Evolutionary conservation across 2,888 invertebrate species (phyloP).

Genomic region (Meandrusa payeni): DNA sequence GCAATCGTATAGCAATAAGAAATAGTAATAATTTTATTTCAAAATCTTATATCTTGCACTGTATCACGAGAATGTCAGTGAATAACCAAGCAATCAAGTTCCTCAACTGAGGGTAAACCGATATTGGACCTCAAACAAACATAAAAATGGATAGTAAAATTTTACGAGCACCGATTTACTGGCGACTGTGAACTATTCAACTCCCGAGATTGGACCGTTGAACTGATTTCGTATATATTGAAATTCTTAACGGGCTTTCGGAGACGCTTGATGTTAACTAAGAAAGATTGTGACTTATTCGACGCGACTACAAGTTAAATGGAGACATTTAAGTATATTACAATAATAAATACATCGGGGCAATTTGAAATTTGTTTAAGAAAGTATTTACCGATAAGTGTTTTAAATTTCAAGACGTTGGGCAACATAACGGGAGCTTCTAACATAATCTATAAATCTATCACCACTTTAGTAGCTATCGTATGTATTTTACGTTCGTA

Average conservation of each 20-base stretch:
- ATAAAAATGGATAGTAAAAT: conserved; percentile 73
- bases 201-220: conserved; percentile 26
- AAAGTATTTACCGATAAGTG: background rate
- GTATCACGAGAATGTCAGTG: conserved; percentile 26
- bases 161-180: conserved; percentile 63
- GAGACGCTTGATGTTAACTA: background rate
- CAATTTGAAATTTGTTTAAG: conserved; percentile 9
- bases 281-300: too few species aligned
- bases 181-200: conserved; percentile 58
- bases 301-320: background rate
- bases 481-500: too few species aligned
- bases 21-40: background rate
- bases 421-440: too few species aligned
- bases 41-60: conserved; percentile 21
- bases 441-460: too few species aligned
- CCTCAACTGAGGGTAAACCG: conserved; percentile 56
- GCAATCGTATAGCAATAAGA: too few species aligned
- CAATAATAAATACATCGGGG: conserved; percentile 3
- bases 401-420: too few species aligned
- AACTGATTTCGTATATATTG: conserved; percentile 27
- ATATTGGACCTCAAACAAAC: conserved; percentile 71
- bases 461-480: too few species aligned
- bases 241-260: conserved; percentile 7
- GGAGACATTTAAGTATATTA: conserved; percentile 7
- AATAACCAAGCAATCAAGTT: conserved; percentile 62